Evolutionary conservation across 2,888 invertebrate species (phyloP).

Genomic region (Eulithis testata): DNA sequence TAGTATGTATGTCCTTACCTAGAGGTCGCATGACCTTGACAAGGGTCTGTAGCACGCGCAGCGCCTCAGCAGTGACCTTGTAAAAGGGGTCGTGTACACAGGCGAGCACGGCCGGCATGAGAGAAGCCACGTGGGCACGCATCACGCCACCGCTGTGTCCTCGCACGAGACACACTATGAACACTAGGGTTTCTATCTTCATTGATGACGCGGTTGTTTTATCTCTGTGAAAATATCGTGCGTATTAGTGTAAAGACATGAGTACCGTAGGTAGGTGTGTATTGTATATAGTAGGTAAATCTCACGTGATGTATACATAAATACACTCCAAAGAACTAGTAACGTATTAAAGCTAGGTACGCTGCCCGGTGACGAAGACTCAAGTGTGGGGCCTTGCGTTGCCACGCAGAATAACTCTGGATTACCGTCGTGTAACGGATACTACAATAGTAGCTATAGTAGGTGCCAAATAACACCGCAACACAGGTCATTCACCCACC

Average conservation of each 20-base stretch:
- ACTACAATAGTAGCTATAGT: no score
- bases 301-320: no score
- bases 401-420: no score
- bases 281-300: not conserved
- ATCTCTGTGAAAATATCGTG: slow-evolving; percentile 77
- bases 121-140: slow-evolving; percentile 90
- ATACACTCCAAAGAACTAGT: no score
- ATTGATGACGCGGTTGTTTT: slow-evolving; percentile 98
- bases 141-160: slow-evolving; percentile 92
- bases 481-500: no score
- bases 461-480: no score
- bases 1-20: slow-evolving; percentile 65
- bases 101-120: slow-evolving; percentile 93
- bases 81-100: slow-evolving; percentile 98
- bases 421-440: no score
- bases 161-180: slow-evolving; percentile 92
- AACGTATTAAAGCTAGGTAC: no score
- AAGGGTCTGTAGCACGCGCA: slow-evolving; percentile 95
- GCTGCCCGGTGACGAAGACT: no score
- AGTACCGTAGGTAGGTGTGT: not conserved
- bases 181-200: slow-evolving; percentile 98
- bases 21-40: slow-evolving; percentile 96
- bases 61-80: slow-evolving; percentile 98
- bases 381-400: no score
- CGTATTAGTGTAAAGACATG: no score